Conservation (phyloP, 2,888 invertebrate species). For the Tetragnatha montana region DNA sequence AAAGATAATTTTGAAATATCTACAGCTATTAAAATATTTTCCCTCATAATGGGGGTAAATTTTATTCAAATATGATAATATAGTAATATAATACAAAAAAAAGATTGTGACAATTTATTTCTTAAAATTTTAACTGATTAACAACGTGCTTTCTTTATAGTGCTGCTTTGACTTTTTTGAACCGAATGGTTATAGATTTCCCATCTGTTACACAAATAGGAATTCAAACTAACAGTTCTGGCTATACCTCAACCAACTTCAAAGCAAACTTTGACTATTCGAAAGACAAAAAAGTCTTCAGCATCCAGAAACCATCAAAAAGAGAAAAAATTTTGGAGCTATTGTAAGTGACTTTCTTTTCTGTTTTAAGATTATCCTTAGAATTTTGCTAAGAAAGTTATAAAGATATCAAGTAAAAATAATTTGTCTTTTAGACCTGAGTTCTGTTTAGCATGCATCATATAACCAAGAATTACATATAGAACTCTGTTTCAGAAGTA, state of each 20-base stretch:
- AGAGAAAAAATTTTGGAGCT: conserved; percentile 54
- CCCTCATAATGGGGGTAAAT: no score
- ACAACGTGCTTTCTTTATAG: conserved; percentile 23
- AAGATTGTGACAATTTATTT: neutral
- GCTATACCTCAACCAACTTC: conserved; percentile 43
- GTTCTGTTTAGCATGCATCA: no score
- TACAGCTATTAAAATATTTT: no score
- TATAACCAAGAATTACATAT: no score
- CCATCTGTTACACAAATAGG: conserved; percentile 68
- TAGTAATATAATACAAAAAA: neutral
- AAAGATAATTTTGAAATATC: no score
- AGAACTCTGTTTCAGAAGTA: no score
- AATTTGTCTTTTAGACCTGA: no score
- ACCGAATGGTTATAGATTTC: conserved; percentile 71
- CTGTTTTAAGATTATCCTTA: neutral
- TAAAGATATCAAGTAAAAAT: no score
- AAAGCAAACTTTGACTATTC: conserved; percentile 37
- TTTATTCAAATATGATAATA: no score
- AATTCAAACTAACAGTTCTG: conserved; percentile 69
- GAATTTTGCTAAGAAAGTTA: no score
- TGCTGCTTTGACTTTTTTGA: conserved; percentile 60
- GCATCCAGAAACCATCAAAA: conserved; percentile 35
- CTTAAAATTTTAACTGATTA: neutral
- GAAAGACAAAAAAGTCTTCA: conserved; percentile 18
- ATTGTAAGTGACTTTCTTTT: conserved; percentile 52